Base-by-base conservation (phyloP, 2,797 vertebrate genomes). In the Etheostoma nigrum region DNA sequence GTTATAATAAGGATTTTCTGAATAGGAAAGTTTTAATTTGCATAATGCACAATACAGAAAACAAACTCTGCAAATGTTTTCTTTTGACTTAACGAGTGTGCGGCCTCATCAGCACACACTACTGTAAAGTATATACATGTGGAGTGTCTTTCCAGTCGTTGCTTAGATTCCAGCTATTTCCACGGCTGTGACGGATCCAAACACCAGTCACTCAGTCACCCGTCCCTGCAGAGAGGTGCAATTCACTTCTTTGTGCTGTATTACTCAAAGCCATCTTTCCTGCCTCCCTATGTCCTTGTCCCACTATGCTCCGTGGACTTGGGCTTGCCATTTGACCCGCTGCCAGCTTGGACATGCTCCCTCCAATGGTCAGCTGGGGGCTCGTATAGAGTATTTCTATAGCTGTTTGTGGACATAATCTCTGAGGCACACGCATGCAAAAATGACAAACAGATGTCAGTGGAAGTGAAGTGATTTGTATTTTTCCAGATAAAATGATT, bases 191-290 rank as follows among this genome's bases (percentile, higher is more conserved):
- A 81, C 12, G 16, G 80, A 87, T 89, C 91, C 87, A 92, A 90
- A 93, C 90, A 88, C 77, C 76, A 85, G 82, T 91, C 89, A 71
- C 68, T 89, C 90, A 82, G 75, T 90, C 87, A 79, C 64, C 48
- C 63, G 67, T 63, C 66, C 66, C 81, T 82, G 74, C 54, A 63
- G 65, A 82, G 76, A 83, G 12, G 44, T 18, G 59, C 92, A 89
- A 93, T 85, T 94, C 94, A 92, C 79, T 85, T 78, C 76, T 86
- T 78, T 83, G 80, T 67, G 77, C 66, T 89, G 81, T 55, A 15
- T 87, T 90, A 92, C 86, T 91, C 79, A 84, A 87, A 74, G 66
- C 61, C 58, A 47, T 54, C 64, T 76, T 79, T 67, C 72, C 86
- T 86, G 81, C 74, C 78, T 84, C 81, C 72, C 53, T 75, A 66